Evolutionary conservation across 2,797 vertebrate genomes (phyloP).

Genomic region (Enteromius mattozi): DNA sequence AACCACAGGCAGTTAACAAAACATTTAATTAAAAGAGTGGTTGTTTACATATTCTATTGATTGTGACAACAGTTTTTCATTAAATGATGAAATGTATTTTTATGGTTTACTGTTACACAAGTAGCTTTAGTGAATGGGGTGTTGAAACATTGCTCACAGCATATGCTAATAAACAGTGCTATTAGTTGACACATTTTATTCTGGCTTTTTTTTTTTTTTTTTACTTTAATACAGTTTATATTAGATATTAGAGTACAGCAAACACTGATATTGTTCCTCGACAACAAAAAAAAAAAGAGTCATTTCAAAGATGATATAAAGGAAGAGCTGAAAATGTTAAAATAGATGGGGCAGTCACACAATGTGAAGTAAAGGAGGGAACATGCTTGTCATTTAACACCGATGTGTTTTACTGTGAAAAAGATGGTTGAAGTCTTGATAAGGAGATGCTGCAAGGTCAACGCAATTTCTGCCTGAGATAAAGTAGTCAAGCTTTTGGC

Average conservation of each 20-base stretch:
- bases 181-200: neutral
- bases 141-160: neutral
- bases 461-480: slow-evolving; percentile 71
- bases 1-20: neutral
- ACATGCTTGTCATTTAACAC: slow-evolving; percentile 58
- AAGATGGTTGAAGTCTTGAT: slow-evolving; percentile 73
- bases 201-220: too few species aligned
- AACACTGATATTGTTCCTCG: neutral
- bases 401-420: slow-evolving; percentile 60
- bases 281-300: neutral
- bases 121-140: neutral
- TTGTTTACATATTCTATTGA: too few species aligned
- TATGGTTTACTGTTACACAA: neutral
- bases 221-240: neutral
- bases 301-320: slow-evolving; percentile 4
- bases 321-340: slow-evolving; percentile 47
- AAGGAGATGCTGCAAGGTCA: slow-evolving; percentile 77
- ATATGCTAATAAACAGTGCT: neutral
- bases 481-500: slow-evolving; percentile 66
- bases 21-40: neutral
- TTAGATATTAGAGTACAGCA: neutral
- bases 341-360: slow-evolving; percentile 26
- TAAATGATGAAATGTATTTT: neutral
- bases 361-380: neutral
- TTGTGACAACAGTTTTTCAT: neutral